Conservation (phyloP, 2,888 invertebrate species). For the Hirtodrosophila cameraria region DNA sequence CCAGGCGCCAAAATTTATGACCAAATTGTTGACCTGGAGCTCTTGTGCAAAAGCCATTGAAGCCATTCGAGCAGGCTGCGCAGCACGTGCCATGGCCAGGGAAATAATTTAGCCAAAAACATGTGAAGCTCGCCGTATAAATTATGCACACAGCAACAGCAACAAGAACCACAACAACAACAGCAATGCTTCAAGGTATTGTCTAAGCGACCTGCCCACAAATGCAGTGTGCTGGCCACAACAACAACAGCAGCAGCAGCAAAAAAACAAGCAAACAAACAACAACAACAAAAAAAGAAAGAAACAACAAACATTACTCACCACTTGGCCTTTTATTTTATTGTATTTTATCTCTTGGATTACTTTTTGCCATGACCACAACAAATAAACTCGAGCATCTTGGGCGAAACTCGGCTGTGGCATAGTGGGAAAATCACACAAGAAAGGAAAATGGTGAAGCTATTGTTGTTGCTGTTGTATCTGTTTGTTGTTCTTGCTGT, state of each 20-base stretch:
- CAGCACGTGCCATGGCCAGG: slow-evolving; percentile 64
- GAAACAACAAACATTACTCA: slow-evolving; percentile 63
- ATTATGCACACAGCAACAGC: slow-evolving; percentile 63
- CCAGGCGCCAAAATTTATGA: slow-evolving; percentile 72
- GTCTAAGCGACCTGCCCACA: slow-evolving; percentile 69
- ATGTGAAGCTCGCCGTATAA: slow-evolving; percentile 70
- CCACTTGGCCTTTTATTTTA: slow-evolving; percentile 76
- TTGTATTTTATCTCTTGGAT: slow-evolving; percentile 78
- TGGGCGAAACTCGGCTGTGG: slow-evolving; percentile 53
- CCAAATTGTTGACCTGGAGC: slow-evolving; percentile 71
- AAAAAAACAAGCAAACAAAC: slow-evolving; percentile 1
- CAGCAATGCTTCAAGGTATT: slow-evolving; percentile 65
- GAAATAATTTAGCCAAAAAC: slow-evolving; percentile 76
- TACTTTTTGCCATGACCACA: slow-evolving; percentile 78
- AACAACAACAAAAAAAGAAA: slow-evolving; percentile 18
- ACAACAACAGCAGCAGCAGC: slow-evolving; percentile 15
- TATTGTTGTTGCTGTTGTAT: slow-evolving; percentile 48
- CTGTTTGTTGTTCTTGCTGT: slow-evolving; percentile 1
- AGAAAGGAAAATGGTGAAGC: slow-evolving; percentile 47
- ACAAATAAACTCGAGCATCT: slow-evolving; percentile 76
- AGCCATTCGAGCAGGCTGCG: slow-evolving; percentile 22
- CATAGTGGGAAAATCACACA: slow-evolving; percentile 33
- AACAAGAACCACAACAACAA: slow-evolving; percentile 15
- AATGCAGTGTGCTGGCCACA: slow-evolving; percentile 49
- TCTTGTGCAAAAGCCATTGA: slow-evolving; percentile 47